These are phyloP conservation scores for Actinostola sp. DNA, from an alignment of 92 coral and sea anemone genomes.

Conservation along the genomic window DNA sequence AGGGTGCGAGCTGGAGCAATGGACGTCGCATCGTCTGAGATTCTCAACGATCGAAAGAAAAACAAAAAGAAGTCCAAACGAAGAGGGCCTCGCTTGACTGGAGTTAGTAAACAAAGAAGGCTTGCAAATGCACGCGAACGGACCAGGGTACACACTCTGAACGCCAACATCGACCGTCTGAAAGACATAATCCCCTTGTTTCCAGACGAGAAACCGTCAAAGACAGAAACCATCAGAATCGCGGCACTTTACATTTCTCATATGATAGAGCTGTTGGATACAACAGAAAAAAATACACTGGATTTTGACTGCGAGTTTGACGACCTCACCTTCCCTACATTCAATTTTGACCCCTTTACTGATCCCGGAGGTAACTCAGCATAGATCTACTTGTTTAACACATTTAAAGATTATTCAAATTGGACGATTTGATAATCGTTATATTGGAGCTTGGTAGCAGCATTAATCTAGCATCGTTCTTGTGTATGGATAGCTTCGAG, in stretches of 20 bases:
- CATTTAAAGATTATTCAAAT: not conserved
- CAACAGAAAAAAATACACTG: constrained; percentile 21
- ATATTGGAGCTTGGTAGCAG: not conserved
- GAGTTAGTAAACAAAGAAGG: constrained; percentile 74
- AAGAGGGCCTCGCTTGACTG: constrained; percentile 62
- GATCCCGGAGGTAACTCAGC: constrained; percentile 56
- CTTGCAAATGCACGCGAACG: constrained; percentile 76
- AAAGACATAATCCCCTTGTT: constrained; percentile 56
- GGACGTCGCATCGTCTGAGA: constrained; percentile 27
- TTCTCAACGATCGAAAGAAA: constrained; percentile 7
- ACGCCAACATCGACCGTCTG: constrained; percentile 64
- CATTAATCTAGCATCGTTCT: too few species aligned
- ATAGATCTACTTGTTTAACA: not conserved
- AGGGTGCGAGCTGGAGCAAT: constrained; percentile 19
- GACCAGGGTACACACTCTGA: constrained; percentile 53
- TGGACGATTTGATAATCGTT: not conserved
- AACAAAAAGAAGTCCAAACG: constrained; percentile 41
- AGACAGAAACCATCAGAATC: constrained; percentile 63
- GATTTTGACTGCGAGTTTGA: constrained; percentile 43
- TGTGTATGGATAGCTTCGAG: too few species aligned
- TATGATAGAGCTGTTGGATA: constrained; percentile 60
- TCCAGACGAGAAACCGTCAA: constrained; percentile 73
- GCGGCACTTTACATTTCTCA: constrained; percentile 63
- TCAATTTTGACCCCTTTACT: constrained; percentile 59
- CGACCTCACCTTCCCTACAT: constrained; percentile 52